Evolutionary conservation across 2,888 invertebrate genomes (phyloP), one percentile per base, ranked within the genome.

Genomic region (Temnothorax unifasciatus): DNA sequence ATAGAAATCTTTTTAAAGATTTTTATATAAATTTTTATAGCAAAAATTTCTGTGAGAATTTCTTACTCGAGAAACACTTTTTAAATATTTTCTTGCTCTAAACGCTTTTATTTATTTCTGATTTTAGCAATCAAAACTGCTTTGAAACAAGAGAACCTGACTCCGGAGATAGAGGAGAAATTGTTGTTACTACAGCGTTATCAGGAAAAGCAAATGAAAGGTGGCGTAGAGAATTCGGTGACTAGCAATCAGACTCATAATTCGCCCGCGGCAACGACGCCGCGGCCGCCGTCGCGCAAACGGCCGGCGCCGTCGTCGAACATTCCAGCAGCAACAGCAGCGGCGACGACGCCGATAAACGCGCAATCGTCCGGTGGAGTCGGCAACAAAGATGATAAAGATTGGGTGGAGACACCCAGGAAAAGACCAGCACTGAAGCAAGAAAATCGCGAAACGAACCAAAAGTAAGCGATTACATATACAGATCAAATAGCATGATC

Each of bases 151-250:
- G 98, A 98, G 92, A 98, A 98, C 94, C 96, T 98, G 38, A 98
- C 98, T 94, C 98, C 98, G 0, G 98, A 98, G 95, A 98, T 99
- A 88, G 98, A 98, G 94, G 98, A 99, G 93, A 99, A 99, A 94
- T 95, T 99, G 71, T 95, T 98, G 61, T 98, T 98, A 91, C 96
- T 98, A 91, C 98, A 98, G 95, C 96, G 97, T 73, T 98, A 97
- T 92, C 98, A 98, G 93, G 98, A 98, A 94, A 97, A 97, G 90
- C 96, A 97, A 89, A 97, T 97, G 97, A 97, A 97, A 91, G 94
- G 96, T 25, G 91, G 92, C 76, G 84, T 92, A 74, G 93, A 95
- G 87, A 90, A 93, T 92, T 95, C 94, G 90, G 86, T 92, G 34
- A 74, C 91, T 83, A 89, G 94, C 87, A 91, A 92, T 90, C 93